Percentiles rank a stretch among this genome's conserved stretches.
phyloP scores from a whole-genome alignment of 2,797 vertebrate genomes.

The Knipowitschia caucasica region DNA sequence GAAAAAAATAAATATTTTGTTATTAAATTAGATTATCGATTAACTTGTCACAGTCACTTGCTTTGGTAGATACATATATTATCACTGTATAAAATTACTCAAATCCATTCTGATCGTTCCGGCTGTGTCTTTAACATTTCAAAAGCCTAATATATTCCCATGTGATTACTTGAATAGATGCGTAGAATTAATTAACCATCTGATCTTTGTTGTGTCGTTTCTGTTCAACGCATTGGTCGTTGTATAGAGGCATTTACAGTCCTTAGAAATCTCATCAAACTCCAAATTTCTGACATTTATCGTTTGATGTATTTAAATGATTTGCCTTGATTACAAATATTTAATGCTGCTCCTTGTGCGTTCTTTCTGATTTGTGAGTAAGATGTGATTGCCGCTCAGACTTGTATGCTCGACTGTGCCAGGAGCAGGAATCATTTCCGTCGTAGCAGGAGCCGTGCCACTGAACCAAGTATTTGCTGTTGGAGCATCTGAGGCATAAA shows the following conservation, averaged over 20 bases:
- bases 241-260: slow-evolving; percentile 46
- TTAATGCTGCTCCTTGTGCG: slow-evolving; percentile 51
- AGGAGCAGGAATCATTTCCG: slow-evolving; percentile 60
- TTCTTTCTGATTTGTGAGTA: slow-evolving; percentile 59
- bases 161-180: slow-evolving; percentile 69
- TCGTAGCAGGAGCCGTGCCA: slow-evolving; percentile 58
- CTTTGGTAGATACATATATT: too few species aligned
- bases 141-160: slow-evolving; percentile 67
- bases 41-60: too few species aligned
- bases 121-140: slow-evolving; percentile 63
- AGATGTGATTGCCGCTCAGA: slow-evolving; percentile 62
- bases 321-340: slow-evolving; percentile 64
- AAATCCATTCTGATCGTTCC: slow-evolving; percentile 55
- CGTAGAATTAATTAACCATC: slow-evolving; percentile 67
- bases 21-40: too few species aligned
- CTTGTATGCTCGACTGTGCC: slow-evolving; percentile 41
- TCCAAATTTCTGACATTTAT: slow-evolving; percentile 22
- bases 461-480: slow-evolving; percentile 60
- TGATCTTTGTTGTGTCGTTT: slow-evolving; percentile 46
- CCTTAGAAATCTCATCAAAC: slow-evolving; percentile 61
- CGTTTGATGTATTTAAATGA: slow-evolving; percentile 43
- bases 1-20: too few species aligned
- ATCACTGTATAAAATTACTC: too few species aligned
- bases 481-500: slow-evolving; percentile 65
- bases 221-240: slow-evolving; percentile 1